Evolutionary conservation across 2,113 vertebrate genomes (phyloP).

Genomic region (Pelecanoides urinatrix): DNA sequence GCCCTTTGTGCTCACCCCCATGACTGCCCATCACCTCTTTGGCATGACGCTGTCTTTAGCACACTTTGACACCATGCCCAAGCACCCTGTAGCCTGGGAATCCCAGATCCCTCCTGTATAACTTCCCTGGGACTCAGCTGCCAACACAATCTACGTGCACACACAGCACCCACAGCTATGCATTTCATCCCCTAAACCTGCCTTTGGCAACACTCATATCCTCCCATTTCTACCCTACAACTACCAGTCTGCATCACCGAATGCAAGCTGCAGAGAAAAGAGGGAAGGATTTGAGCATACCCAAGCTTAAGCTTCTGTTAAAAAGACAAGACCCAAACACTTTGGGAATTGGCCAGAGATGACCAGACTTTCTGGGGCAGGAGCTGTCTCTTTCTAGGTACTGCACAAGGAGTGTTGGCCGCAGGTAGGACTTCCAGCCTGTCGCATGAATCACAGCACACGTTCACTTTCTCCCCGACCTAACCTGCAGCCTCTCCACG

Average conservation of each 20-base stretch:
- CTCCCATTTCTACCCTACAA: neutral
- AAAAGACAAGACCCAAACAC: neutral
- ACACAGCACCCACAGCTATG: neutral
- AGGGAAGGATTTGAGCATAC: neutral
- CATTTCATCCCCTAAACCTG: neutral
- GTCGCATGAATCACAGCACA: neutral
- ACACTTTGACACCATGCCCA: no score
- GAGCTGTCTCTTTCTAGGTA: neutral
- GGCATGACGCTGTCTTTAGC: neutral
- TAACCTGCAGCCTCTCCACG: neutral
- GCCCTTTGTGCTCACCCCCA: neutral
- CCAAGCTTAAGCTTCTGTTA: neutral
- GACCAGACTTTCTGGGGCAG: neutral
- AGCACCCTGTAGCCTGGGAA: neutral
- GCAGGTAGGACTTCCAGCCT: neutral
- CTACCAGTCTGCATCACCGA: neutral
- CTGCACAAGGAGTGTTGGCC: neutral
- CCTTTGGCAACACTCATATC: neutral
- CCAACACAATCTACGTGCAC: rapidly evolving
- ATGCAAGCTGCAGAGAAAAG: neutral
- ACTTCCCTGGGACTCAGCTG: rapidly evolving
- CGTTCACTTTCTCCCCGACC: neutral
- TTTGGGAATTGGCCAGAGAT: neutral
- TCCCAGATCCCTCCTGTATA: neutral
- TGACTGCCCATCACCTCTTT: neutral